phyloP scores from a whole-genome alignment of 1,140 invertebrate genomes.

The Apis cerana region DNA sequence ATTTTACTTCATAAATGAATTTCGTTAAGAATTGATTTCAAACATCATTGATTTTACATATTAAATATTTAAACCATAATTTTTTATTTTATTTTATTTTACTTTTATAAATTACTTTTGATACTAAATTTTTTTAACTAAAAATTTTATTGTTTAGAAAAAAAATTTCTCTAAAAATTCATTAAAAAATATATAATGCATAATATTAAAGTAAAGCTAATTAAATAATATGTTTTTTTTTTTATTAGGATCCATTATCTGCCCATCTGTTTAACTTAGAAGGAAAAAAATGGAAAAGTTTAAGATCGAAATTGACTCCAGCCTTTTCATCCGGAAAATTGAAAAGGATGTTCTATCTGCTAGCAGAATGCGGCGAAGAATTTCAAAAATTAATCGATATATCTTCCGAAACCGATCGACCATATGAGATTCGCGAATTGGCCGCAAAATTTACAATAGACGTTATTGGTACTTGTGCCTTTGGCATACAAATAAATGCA shows the following conservation, averaged over 20 bases:
- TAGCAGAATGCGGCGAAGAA: constrained; percentile 75
- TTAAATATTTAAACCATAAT: not conserved
- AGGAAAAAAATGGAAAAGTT: constrained; percentile 80
- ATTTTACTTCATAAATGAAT: not conserved
- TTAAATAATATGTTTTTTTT: not conserved
- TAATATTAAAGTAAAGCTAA: not conserved
- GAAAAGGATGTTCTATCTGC: constrained; percentile 82
- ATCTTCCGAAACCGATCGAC: constrained; percentile 22
- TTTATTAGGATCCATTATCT: constrained; percentile 68
- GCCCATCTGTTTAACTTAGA: constrained; percentile 78
- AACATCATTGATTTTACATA: not conserved
- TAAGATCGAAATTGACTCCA: constrained; percentile 80
- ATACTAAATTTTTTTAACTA: too few species aligned
- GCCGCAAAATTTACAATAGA: constrained; percentile 82
- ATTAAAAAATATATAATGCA: too few species aligned
- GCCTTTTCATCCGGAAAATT: constrained; percentile 82
- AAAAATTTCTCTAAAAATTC: too few species aligned
- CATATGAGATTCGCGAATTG: constrained; percentile 77
- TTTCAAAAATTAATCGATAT: constrained; percentile 64
- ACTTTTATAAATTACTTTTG: too few species aligned
- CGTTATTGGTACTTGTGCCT: constrained; percentile 83
- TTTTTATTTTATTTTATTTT: too few species aligned
- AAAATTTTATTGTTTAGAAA: too few species aligned
- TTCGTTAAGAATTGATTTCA: not conserved
- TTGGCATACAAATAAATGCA: constrained; percentile 83